phyloP scores from a whole-genome alignment of 1,140 invertebrate genomes.

The Pomacea maculata region DNA sequence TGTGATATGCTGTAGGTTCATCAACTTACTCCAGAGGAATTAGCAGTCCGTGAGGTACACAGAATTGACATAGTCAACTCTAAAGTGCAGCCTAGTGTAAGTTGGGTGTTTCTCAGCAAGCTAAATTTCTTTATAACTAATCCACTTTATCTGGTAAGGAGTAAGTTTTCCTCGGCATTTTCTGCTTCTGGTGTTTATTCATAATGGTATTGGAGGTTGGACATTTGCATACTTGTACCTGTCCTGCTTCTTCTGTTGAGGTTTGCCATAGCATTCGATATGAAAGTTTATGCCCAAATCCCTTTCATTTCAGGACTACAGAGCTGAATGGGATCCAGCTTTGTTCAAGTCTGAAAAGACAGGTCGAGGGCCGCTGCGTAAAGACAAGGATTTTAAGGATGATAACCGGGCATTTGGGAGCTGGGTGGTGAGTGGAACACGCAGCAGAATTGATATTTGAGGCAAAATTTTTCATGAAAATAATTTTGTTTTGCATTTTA shows the following conservation, averaged over 20 bases:
- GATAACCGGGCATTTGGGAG: conserved; percentile 71
- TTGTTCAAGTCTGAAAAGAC: conserved; percentile 94
- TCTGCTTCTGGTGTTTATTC: too few species aligned
- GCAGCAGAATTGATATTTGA: too few species aligned
- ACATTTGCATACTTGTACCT: too few species aligned
- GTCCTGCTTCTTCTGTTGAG: too few species aligned
- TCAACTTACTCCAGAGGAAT: conserved; percentile 85
- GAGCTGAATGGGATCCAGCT: conserved; percentile 86
- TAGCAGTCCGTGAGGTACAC: conserved; percentile 88
- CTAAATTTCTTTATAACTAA: too few species aligned
- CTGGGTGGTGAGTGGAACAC: conserved; percentile 70
- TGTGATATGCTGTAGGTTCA: conserved; percentile 77
- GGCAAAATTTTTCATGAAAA: too few species aligned
- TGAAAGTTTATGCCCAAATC: too few species aligned
- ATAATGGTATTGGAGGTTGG: too few species aligned
- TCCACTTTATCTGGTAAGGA: too few species aligned
- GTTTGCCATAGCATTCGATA: too few species aligned
- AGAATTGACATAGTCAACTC: conserved; percentile 97
- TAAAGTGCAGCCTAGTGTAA: conserved; percentile 50
- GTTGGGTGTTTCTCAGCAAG: conserved; percentile 1
- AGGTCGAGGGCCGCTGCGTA: conserved; percentile 81
- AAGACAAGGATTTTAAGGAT: conserved; percentile 9
- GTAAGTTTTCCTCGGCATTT: too few species aligned
- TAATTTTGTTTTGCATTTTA: too few species aligned
- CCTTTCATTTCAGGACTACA: conserved; percentile 72